Evolutionary conservation across 1,140 invertebrate genomes (phyloP).

Genomic region (Scaptodrosophila lebanonensis): DNA sequence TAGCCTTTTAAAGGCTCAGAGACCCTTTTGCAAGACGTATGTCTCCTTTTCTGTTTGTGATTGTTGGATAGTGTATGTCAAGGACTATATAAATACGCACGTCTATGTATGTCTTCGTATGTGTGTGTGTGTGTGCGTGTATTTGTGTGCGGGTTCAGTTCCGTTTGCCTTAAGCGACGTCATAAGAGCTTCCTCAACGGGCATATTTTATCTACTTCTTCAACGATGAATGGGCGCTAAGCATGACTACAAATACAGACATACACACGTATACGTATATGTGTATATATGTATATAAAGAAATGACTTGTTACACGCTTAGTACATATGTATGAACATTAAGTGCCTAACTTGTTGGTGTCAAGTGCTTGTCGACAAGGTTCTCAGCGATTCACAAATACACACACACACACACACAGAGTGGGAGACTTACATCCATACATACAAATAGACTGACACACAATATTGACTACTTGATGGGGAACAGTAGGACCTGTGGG

Average conservation of each 20-base stretch:
- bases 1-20: no score
- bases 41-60: no score
- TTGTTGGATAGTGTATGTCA: no score
- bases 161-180: slow-evolving; percentile 19
- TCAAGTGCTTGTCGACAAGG: slow-evolving; percentile 63
- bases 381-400: slow-evolving; percentile 15
- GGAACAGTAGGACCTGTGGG: neutral
- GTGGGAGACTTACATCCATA: no score
- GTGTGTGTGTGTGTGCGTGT: slow-evolving; percentile 11
- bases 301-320: slow-evolving; percentile 2
- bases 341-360: slow-evolving; percentile 61
- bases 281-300: neutral
- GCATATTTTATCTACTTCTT: slow-evolving; percentile 53
- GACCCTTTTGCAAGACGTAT: no score
- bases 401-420: no score
- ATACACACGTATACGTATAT: neutral
- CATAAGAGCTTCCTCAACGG: slow-evolving; percentile 30
- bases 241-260: slow-evolving; percentile 28
- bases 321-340: slow-evolving; percentile 44
- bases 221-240: slow-evolving; percentile 55
- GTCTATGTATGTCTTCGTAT: neutral
- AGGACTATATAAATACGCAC: no score
- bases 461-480: slow-evolving; percentile 44
- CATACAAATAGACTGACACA: slow-evolving; percentile 6
- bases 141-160: slow-evolving; percentile 29